These are phyloP conservation scores for Drosophila auraria DNA, from an alignment of 1,140 invertebrate genomes.

Conservation along the genomic window DNA sequence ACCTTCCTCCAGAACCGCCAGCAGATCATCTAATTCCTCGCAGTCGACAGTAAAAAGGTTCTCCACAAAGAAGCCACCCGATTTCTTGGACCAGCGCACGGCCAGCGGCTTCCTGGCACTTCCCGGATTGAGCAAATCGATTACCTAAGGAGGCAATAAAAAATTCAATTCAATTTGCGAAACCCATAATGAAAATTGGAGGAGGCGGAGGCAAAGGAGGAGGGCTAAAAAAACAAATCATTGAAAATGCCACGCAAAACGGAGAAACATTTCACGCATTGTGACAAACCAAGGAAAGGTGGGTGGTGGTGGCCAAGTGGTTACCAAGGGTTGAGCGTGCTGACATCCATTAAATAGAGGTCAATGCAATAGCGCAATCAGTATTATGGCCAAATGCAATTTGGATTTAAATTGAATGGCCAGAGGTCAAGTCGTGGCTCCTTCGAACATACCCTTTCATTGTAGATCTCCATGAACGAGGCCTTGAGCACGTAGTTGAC, in stretches of 20 bases:
- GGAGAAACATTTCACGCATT: conserved; percentile 51
- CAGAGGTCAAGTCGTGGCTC: conserved; percentile 7
- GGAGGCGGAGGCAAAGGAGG: conserved; percentile 3
- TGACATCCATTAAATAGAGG: conserved; percentile 64
- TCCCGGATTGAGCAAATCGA: conserved; percentile 97
- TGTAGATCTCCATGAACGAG: conserved; percentile 98
- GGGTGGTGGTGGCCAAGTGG: conserved; percentile 1
- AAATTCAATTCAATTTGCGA: conserved; percentile 76
- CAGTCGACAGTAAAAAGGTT: conserved; percentile 98
- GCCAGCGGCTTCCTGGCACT: conserved; percentile 91
- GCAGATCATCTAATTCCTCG: conserved; percentile 96
- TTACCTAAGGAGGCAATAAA: conserved; percentile 89
- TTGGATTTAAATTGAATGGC: conserved; percentile 48
- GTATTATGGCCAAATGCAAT: conserved; percentile 46
- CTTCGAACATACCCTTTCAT: conserved; percentile 92
- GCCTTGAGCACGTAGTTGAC: conserved; percentile 95
- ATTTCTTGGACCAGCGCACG: conserved; percentile 96
- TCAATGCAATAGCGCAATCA: conserved; percentile 62
- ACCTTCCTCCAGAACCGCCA: conserved; percentile 98
- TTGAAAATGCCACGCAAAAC: conserved; percentile 71
- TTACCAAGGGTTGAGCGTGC: conserved; percentile 10
- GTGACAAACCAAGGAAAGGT: conserved; percentile 27
- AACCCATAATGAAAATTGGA: conserved; percentile 60
- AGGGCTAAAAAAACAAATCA: conserved; percentile 67
- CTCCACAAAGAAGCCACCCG: conserved; percentile 96